Evolutionary conservation across 1,140 invertebrate genomes (phyloP).

Genomic region (Nylanderia fulva): DNA sequence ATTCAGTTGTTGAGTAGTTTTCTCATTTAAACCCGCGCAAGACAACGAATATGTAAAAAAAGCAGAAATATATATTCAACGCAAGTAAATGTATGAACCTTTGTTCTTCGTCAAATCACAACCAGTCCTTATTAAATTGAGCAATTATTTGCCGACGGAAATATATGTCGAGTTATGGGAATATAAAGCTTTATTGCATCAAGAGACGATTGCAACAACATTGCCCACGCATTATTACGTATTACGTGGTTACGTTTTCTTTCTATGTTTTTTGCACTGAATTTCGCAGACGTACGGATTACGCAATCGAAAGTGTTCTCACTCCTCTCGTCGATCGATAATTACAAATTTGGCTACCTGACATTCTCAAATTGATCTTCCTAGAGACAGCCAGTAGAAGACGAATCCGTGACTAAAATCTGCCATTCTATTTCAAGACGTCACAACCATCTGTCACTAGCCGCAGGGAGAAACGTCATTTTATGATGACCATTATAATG

Average conservation of each 20-base stretch:
- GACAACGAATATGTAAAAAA: not conserved
- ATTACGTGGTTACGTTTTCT: slow-evolving; percentile 12
- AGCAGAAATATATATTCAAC: not conserved
- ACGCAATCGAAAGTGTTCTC: not conserved
- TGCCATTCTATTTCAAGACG: not conserved
- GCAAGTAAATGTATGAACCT: not conserved
- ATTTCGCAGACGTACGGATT: slow-evolving; percentile 19
- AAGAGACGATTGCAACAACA: not conserved
- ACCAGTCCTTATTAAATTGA: not conserved
- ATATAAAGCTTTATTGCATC: slow-evolving; percentile 28
- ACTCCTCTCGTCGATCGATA: not conserved
- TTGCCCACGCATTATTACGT: not conserved
- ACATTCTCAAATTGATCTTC: not conserved
- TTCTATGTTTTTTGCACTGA: not conserved
- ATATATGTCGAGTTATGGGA: not conserved
- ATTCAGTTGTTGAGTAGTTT: not conserved
- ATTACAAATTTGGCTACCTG: not conserved
- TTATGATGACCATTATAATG: slow-evolving; percentile 11
- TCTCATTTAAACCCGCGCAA: not conserved
- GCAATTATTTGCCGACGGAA: slow-evolving; percentile 9
- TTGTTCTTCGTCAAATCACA: not conserved
- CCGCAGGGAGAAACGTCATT: not conserved
- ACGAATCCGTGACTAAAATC: not conserved
- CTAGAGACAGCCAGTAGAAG: not conserved
- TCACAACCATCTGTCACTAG: slow-evolving; percentile 7